Evolutionary conservation across 2,797 vertebrate genomes (phyloP).

Genomic region (Alcedo quadribrachys): DNA sequence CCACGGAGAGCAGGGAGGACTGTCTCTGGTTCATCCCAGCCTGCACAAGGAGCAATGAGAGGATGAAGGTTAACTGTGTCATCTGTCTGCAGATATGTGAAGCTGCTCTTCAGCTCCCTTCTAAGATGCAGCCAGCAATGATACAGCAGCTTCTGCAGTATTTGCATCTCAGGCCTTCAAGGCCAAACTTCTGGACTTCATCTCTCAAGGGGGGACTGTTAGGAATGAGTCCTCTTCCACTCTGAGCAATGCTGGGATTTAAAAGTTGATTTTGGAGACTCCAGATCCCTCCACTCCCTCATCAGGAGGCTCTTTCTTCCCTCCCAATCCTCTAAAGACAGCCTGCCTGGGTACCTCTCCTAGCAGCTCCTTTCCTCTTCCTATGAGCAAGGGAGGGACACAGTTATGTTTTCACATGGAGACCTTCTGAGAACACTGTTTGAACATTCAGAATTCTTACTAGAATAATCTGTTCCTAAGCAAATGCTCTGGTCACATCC

Average conservation of each 20-base stretch:
- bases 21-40: not conserved
- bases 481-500: not conserved
- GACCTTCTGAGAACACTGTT: not conserved
- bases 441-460: not conserved
- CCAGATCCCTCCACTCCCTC: not conserved
- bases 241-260: not conserved
- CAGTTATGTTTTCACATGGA: not conserved
- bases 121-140: not conserved
- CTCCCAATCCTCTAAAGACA: not conserved
- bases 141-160: not conserved
- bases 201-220: not conserved
- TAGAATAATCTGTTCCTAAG: not conserved
- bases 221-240: not conserved
- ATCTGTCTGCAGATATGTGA: not conserved
- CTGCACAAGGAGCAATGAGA: not conserved
- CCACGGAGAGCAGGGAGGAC: not conserved
- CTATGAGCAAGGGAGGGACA: not conserved
- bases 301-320: not conserved
- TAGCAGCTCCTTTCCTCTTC: not conserved
- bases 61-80: not conserved
- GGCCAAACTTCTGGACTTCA: not conserved
- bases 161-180: not conserved
- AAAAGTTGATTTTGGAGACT: not conserved
- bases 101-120: not conserved
- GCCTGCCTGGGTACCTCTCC: not conserved